These are phyloP conservation scores for Synodontis membranacea DNA, from an alignment of 2,113 vertebrate genomes.

Conservation along the genomic window DNA sequence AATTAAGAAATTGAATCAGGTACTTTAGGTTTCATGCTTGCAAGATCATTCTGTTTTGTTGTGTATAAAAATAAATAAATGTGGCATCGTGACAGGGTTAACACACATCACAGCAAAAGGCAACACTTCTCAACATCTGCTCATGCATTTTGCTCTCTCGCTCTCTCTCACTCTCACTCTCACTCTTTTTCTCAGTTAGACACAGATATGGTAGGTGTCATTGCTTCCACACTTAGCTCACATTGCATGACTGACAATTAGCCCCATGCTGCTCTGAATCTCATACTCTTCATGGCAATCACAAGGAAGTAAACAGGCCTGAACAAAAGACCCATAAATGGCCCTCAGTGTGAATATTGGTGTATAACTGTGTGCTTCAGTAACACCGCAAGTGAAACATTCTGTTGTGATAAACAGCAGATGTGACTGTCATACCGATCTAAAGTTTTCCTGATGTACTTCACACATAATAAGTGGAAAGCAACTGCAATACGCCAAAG, in stretches of 20 bases:
- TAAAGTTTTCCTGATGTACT: constrained; percentile 2
- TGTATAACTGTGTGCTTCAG: neutral
- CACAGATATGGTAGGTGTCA: constrained; percentile 49
- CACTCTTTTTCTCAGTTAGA: neutral
- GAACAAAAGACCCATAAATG: constrained; percentile 51
- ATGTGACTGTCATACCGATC: neutral
- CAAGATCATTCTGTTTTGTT: neutral
- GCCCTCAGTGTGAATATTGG: constrained; percentile 30
- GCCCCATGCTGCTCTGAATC: constrained; percentile 60
- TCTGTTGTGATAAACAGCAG: constrained; percentile 10
- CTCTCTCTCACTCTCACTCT: neutral
- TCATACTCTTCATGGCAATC: constrained; percentile 30
- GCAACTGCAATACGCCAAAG: neutral
- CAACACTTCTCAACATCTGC: neutral
- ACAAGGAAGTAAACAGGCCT: neutral
- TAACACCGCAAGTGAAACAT: neutral
- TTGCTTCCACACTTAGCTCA: constrained; percentile 37
- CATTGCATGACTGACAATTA: constrained; percentile 57
- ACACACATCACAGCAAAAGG: neutral
- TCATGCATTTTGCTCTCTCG: neutral
- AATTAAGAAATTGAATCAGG: neutral
- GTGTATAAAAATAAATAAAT: neutral
- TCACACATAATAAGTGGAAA: neutral
- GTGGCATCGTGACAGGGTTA: neutral
- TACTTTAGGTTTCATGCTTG: neutral